Evolutionary conservation across 2,888 invertebrate genomes (phyloP), one percentile per base, ranked within the genome.

Genomic region (Phyllotreta striolata): DNA sequence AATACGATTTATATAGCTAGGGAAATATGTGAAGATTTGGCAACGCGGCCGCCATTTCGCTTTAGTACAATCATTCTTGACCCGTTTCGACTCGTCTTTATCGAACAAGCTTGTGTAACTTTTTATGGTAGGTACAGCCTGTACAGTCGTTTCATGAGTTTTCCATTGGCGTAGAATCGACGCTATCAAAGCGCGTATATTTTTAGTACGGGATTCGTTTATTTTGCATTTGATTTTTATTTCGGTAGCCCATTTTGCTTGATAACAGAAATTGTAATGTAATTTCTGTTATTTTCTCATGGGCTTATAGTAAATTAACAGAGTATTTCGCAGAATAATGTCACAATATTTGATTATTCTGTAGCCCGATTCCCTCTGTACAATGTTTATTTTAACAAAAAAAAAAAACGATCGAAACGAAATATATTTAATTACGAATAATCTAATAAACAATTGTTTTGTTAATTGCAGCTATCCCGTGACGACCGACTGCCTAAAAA

Each of bases 401-500:
- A n/a, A n/a, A n/a, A n/a, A n/a, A n/a, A n/a, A n/a, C n/a, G n/a
- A n/a, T n/a, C n/a, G n/a, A n/a, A n/a, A n/a, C n/a, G n/a, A n/a
- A n/a, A n/a, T n/a, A n/a, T n/a, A n/a, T n/a, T n/a, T 24, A 24
- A 24, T 24, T 24, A 24, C 4, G 1, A 4, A 24, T 24, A 24
- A 24, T n/a, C n/a, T 24, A 24, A 24, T 24, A 24, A 24, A 24
- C 4, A 24, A 3, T 24, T 24, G 1, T 24, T 62, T 55, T 35
- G 35, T 43, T 72, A 66, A 60, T 80, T 80, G 24, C 82, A 90
- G 90, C 85, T 90, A 67, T 83, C 85, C 66, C 85, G 84, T 76
- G 87, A 88, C 72, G 90, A 90, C 79, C 85, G 84, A 75, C 82
- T 90, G 74, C 90, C 90, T 57, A 88, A 90, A 80, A 89, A 87